phyloP scores from a whole-genome alignment of 2,113 vertebrate genomes.

The Coracopsis vasa region DNA sequence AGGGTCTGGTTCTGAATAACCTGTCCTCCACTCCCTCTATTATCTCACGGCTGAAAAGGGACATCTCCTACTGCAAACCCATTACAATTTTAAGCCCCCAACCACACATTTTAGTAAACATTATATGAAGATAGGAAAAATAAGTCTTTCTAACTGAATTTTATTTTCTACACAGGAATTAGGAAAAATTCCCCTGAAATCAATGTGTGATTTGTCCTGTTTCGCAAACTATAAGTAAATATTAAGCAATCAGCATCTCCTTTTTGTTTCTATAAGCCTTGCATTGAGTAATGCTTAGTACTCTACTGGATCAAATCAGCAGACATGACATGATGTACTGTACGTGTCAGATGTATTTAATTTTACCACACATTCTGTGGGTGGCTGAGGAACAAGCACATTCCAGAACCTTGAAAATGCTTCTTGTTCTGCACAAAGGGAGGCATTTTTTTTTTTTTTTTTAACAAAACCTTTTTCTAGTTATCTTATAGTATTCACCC shows the following conservation, averaged over 20 bases:
- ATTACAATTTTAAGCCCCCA: background rate
- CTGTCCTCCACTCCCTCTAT: background rate
- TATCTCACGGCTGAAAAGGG: background rate
- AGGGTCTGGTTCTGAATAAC: background rate
- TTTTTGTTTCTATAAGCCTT: background rate
- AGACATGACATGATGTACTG: slow-evolving; percentile 10
- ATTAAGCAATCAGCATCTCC: background rate
- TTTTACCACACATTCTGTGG: slow-evolving; percentile 36
- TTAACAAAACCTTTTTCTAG: background rate
- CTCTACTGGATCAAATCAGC: background rate
- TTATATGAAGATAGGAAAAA: background rate
- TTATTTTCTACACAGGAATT: background rate
- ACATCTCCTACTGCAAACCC: background rate
- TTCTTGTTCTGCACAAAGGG: background rate
- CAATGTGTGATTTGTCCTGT: background rate
- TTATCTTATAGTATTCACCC: background rate
- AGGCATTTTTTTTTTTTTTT: background rate
- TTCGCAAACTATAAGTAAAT: background rate
- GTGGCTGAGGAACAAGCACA: slow-evolving; percentile 10
- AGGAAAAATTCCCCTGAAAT: background rate
- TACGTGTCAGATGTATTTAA: slow-evolving; percentile 22
- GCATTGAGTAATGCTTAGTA: background rate
- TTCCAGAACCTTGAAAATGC: slow-evolving; percentile 14
- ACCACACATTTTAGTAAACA: background rate
- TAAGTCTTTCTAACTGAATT: background rate